A percentile compares a stretch with the other conserved stretches of the same genome.
These are phyloP conservation scores for Drosophila bifasciata DNA, from an alignment of 1,140 invertebrate species.

Conservation along the genomic window DNA sequence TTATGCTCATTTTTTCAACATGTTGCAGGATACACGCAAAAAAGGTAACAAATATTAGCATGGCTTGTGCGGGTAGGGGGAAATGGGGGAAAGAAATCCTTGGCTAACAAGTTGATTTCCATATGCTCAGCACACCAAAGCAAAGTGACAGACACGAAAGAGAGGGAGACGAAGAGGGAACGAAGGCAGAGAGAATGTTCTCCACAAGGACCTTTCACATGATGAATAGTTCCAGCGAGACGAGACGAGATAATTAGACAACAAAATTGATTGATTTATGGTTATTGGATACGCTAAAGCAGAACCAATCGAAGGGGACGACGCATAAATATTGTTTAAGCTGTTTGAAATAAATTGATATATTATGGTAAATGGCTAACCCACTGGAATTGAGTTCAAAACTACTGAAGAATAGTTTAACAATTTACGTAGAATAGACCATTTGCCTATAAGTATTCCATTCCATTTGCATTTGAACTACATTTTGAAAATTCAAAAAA, in stretches of 20 bases:
- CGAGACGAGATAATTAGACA: constrained; percentile 47
- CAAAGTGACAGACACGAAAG: constrained; percentile 1
- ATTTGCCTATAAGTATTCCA: too few species aligned
- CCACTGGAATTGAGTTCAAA: background rate
- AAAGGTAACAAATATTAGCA: constrained; percentile 43
- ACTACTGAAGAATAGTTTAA: too few species aligned
- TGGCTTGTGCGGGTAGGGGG: background rate
- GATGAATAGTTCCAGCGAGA: constrained; percentile 35
- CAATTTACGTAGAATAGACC: too few species aligned
- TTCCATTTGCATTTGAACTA: too few species aligned
- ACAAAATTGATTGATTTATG: constrained; percentile 47
- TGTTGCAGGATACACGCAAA: constrained; percentile 42
- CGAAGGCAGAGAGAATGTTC: constrained; percentile 3
- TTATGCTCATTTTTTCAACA: constrained; percentile 22
- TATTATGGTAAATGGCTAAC: background rate
- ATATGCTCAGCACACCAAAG: constrained; percentile 46
- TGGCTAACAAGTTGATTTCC: constrained; percentile 57
- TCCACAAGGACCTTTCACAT: constrained; percentile 22
- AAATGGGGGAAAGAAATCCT: constrained; percentile 11
- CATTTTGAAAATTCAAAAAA: too few species aligned
- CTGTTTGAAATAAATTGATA: background rate
- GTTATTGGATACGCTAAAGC: constrained; percentile 1
- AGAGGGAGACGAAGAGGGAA: background rate
- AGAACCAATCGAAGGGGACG: too few species aligned
- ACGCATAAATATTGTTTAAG: background rate